Evolutionary conservation across 2,113 vertebrate genomes (phyloP).

Genomic region (Callipepla squamata): DNA sequence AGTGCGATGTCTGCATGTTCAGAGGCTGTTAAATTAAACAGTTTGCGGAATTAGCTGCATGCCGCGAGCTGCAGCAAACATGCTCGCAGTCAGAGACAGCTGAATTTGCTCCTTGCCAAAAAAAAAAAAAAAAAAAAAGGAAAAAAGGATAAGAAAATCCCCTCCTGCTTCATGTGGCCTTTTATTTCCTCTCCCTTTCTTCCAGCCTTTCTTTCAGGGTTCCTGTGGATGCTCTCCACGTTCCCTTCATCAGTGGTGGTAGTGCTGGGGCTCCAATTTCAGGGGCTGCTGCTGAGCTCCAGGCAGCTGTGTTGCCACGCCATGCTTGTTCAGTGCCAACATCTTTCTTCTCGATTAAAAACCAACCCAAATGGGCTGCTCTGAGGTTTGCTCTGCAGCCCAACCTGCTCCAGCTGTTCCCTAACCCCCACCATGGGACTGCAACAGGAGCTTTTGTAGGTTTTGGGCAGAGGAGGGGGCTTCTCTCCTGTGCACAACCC

Average conservation of each 20-base stretch:
- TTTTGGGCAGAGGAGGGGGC: not conserved
- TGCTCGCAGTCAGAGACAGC: not conserved
- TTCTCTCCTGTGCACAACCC: not conserved
- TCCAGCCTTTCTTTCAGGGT: not conserved
- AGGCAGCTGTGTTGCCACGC: not conserved
- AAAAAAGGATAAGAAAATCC: not conserved
- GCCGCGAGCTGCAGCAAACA: slow-evolving; percentile 20
- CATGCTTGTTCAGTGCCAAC: not conserved
- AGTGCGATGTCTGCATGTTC: slow-evolving; percentile 3
- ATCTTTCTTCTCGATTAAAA: not conserved
- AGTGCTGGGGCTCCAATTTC: not conserved
- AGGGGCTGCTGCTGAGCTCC: not conserved
- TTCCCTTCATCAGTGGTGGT: not conserved
- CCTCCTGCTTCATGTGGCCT: not conserved
- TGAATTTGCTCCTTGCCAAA: slow-evolving; percentile 15
- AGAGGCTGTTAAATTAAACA: slow-evolving; percentile 52
- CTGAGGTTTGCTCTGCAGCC: not conserved
- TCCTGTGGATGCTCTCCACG: not conserved
- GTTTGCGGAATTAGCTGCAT: slow-evolving; percentile 36
- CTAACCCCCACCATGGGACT: not conserved
- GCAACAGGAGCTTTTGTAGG: not conserved
- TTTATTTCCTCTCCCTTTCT: not conserved
- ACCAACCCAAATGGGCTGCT: not conserved
- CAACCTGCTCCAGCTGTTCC: not conserved
- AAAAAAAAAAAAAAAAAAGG: not conserved